These are phyloP conservation scores for Ptychodera flava DNA, from an alignment of 35 echinoderm and acorn worm genomes.

Conservation along the genomic window DNA sequence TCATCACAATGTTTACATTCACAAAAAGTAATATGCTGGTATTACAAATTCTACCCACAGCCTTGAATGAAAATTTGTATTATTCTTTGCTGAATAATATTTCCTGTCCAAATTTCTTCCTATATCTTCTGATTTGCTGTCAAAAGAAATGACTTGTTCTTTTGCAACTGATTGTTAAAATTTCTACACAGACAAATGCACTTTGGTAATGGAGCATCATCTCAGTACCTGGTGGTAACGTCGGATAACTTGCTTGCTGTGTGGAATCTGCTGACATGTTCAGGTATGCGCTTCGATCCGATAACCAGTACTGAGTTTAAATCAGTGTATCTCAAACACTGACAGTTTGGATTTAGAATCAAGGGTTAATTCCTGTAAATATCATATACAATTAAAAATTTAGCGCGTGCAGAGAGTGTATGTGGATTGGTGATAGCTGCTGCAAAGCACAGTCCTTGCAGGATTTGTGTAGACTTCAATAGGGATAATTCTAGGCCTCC, in stretches of 20 bases:
- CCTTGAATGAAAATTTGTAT: too few relatives aligned
- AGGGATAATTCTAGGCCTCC: too few relatives aligned
- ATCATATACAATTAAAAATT: not conserved
- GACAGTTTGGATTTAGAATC: not conserved
- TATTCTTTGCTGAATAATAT: too few relatives aligned
- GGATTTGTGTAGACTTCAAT: too few relatives aligned
- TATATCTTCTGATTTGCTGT: too few relatives aligned
- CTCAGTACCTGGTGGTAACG: constrained; percentile 55
- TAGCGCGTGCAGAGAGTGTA: not conserved
- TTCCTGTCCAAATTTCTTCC: too few relatives aligned
- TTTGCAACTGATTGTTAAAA: too few relatives aligned
- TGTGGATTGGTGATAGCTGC: not conserved
- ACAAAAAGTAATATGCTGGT: too few relatives aligned
- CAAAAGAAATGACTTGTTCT: too few relatives aligned
- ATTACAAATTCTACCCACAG: too few relatives aligned
- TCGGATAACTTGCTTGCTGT: constrained; percentile 45
- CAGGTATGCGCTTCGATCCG: constrained; percentile 21
- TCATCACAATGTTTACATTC: too few relatives aligned
- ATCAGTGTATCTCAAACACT: not conserved
- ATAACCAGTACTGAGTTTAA: not conserved
- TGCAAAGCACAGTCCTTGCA: not conserved
- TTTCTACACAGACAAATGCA: constrained; percentile 34
- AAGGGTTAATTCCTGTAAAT: not conserved
- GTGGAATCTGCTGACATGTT: constrained; percentile 76
- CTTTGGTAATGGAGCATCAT: constrained; percentile 47